Evolutionary conservation across 2,888 invertebrate species (phyloP), one percentile per base, ranked within the genome.

Genomic region (Ennomos fuscantarius): DNA sequence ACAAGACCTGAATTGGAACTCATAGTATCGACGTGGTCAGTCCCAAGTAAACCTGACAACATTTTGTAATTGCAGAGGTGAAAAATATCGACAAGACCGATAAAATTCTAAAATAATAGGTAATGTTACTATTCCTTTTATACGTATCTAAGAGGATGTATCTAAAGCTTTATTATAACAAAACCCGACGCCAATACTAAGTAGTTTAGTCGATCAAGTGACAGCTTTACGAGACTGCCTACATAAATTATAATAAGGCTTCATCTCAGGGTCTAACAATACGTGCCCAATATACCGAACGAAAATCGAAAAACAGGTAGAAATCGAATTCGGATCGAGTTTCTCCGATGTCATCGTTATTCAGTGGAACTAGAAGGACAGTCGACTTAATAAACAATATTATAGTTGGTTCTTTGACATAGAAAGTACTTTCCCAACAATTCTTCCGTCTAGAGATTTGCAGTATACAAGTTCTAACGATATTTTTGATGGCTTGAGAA

Each of bases 331-430:
- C 62, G 72, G 78, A 81, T 83, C 68, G 76, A 79, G 76, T 76
- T 73, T 73, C 64, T 75, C 68, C 78, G 66, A 79, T 74, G 76
- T 81, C 81, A 88, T 90, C 83, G 84, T 88, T 87, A 89, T 87
- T 86, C 87, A 82, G 79, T 69, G 72, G 77, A 76, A 79, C 73
- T 76, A 58, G 66, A 45, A 35, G 35, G 50, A 45, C 50, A 55
- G 41, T 45, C 13, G 45, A 46, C 41, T 55, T 13, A 40, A 50
- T 50, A 55, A 50, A 50, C 31, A 49, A 34, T 24, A 39, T 47
- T 40, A 39, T 24, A 57, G 24, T 44, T 44, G 44, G 45, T 13
- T 9, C 31, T 33, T 48, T 41, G 2, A 35, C 12, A 10, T n/a
- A 45, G 11, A n/a, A n/a, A n/a, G 41, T 9, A 44, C 13, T 40